Base-by-base conservation (phyloP, 1,140 invertebrate species). In the Atopsyche davidsoni region DNA sequence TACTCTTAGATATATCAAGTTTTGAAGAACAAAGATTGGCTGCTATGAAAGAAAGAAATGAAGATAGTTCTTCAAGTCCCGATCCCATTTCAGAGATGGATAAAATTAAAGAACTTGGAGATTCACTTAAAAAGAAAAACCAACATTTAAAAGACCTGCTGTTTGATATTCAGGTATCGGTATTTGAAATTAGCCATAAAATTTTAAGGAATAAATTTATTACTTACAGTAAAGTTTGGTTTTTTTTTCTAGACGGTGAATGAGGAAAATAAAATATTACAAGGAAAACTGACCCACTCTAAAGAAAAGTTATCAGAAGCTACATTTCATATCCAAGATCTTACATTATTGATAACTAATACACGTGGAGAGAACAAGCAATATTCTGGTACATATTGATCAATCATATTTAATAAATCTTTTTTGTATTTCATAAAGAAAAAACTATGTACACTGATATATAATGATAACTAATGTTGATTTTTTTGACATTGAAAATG, bases 81-180 rank as follows among this genome's bases (percentile, higher is more conserved):
- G 68, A 74, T 53, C 62, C 63, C 4, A 44, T 73, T 23, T 68
- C 70, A 4, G 67, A 73, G 60, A 60, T 72, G 35, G 65, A 69
- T 52, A 58, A 61, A 6, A 58, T 66, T 6, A 68, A 67, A 34
- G 71, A 79, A 50, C 60, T 80, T 14, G 69, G 76, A 51, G 75
- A 78, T 49, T 64, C 72, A 39, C 55, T 82, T 4, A 67, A 73
- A 25, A 70, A 72, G 45, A 85, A 82, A 63, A 85, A 83, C 64
- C 76, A 74, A 56, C 82, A 86, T 59, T 82, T 86, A 16, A 76
- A 76, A 47, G 79, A 80, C 60, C 64, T 86, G 2, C 64, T 85
- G 21, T 62, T 62, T 36, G 82, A 86, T 61, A 70, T 84, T 34
- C 80, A 85, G 64, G 81, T 83, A 69, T 56, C 58, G 13, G 17